Base-by-base conservation (phyloP, 2,797 vertebrate species). In the Vireo griseus region DNA sequence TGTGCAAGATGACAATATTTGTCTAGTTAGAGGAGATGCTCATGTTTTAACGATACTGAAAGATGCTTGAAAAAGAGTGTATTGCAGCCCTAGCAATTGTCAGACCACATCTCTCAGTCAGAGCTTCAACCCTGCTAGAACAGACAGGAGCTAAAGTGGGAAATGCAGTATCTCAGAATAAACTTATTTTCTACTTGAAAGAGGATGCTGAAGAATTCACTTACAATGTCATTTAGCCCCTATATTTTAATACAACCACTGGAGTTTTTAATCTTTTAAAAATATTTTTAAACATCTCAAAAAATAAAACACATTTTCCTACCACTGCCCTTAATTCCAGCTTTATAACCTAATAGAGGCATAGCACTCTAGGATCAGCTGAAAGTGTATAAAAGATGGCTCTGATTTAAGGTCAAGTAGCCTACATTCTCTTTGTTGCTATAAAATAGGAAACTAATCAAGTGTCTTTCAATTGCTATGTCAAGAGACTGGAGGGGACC, bases 61-160 rank as follows among this genome's bases (percentile, higher is more conserved):
- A 83, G 91, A 75, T 86, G 54, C 65, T 84, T 72, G 66, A 12
- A 80, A 86, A 88, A 67, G 67, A 47, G 48, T 52, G 50, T 87
- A 93, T 57, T 87, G 73, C 67, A 79, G 77, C 33, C 77, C 86
- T 42, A 95, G 90, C 59, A 84, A 73, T 88, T 96, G 94, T 95
- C 95, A 95, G 44, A 67, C 42, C 54, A 50, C 35, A 93, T 95
- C 61, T 73, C 88, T 96, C 92, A 94, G 93, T 95, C 88, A 85
- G 35, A 73, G 45, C 39, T 91, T 50, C 78, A 89, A 61, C 33
- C 20, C 17, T 61, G 52, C 84, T 77, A 45, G 86, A 95, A 76
- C 14, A 82, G 93, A 97, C 95, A 95, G 84, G 39, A 91, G 57
- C 65, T 92, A 71, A 93, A 94, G 61, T 22, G 21, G 86, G 84